Base-by-base conservation (phyloP, 2,797 vertebrate genomes). In the Vultur gryphus region DNA sequence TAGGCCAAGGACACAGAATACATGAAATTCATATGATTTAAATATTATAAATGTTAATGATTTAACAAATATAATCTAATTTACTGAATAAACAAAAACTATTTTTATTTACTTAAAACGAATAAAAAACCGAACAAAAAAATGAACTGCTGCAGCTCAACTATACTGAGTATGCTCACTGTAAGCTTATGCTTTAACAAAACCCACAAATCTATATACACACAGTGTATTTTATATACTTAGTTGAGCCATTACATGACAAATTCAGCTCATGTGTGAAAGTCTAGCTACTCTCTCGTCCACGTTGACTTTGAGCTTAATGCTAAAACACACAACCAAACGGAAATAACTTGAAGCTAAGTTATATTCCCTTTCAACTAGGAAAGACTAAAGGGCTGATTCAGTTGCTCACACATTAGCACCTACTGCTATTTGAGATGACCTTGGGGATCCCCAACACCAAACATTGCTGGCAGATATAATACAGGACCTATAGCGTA, bases 381-480 rank as follows among this genome's bases (percentile, higher is more conserved):
- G 28, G 35, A 51, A 31, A 84, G 46, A 18, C 35, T 28, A 9
- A 62, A 46, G 4, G 67, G 43, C 24, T 35, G 49, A 37, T 26
- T 59, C 33, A 55, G 49, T 16, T 21, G 8, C 26, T 43, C 17
- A 26, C 43, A 48, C 26, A 7, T 64, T 17, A 67, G 31, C 70
- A 73, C 29, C 59, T 61, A 26, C 58, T 44, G 72, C 31, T 35
- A 8, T 33, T 16, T 43, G 59, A 86, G 64, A 64, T 57, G 72
- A 64, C 64, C 55, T 33, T 69, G 69, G 15, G 44, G 54, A 92
- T 41, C 16, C 44, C 44, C 0, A 0, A 57, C 64, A 90, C 21
- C 28, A 6, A 69, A 55, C 0, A 0, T 49, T 11, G 54, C 64
- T 84, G 72, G 41, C 41, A 84, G 89, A 64, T 10, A 13, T 0